Conservation (phyloP, 2,797 vertebrate species). For the Euthynnus affinis region DNA sequence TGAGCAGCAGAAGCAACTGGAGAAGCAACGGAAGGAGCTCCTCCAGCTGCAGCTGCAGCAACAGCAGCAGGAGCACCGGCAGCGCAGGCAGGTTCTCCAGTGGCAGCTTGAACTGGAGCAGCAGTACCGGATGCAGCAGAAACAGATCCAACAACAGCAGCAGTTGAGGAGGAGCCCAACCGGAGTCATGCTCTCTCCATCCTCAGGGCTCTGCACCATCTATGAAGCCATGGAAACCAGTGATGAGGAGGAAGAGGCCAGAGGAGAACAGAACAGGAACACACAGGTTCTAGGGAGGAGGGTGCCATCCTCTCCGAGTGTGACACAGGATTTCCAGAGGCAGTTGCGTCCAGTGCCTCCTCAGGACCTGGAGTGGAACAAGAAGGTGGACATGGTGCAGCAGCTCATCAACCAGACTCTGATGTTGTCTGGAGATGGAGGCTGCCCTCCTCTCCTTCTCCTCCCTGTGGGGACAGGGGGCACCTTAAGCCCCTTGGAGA, state of each 20-base stretch:
- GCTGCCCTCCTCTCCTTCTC: slow-evolving; percentile 81
- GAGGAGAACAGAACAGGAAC: slow-evolving; percentile 55
- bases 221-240: slow-evolving; percentile 91
- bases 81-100: slow-evolving; percentile 80
- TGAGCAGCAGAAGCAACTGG: slow-evolving; percentile 82
- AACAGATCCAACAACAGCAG: slow-evolving; percentile 80
- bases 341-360: slow-evolving; percentile 65
- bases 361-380: slow-evolving; percentile 80
- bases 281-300: slow-evolving; percentile 32
- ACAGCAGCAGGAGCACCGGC: slow-evolving; percentile 80
- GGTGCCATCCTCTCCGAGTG: not conserved
- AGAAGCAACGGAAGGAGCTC: slow-evolving; percentile 83
- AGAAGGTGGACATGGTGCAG: slow-evolving; percentile 89
- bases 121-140: slow-evolving; percentile 83
- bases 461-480: slow-evolving; percentile 81
- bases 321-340: slow-evolving; percentile 39
- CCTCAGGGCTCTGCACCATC: slow-evolving; percentile 92
- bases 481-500: slow-evolving; percentile 87
- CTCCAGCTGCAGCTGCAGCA: slow-evolving; percentile 83
- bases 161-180: slow-evolving; percentile 76
- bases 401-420: slow-evolving; percentile 92
- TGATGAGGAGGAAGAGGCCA: slow-evolving; percentile 82
- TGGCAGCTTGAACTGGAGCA: slow-evolving; percentile 83
- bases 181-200: slow-evolving; percentile 80
- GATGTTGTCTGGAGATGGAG: slow-evolving; percentile 83